phyloP scores from a whole-genome alignment of 1,140 invertebrate genomes.

The Drosophila burlai region DNA sequence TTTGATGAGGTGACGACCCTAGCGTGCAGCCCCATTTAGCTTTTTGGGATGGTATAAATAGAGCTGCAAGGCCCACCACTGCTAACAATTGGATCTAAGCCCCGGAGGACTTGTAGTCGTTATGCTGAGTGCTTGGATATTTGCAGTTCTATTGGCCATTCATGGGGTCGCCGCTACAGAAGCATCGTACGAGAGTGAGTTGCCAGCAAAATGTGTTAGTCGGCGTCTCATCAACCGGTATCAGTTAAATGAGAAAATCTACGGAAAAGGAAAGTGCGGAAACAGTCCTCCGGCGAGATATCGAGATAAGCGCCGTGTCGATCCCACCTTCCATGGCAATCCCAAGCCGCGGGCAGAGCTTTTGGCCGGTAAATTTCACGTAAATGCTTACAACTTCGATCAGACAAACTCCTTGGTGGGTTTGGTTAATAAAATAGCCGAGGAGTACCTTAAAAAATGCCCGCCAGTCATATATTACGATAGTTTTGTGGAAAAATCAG shows the following conservation, averaged over 20 bases:
- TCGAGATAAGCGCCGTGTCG: constrained; percentile 64
- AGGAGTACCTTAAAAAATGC: constrained; percentile 87
- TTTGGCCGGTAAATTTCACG: constrained; percentile 86
- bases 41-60: constrained; percentile 23
- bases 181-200: neutral
- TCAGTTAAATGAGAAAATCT: constrained; percentile 57
- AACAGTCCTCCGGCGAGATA: no score
- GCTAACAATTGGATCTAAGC: neutral
- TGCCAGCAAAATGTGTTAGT: constrained; percentile 54
- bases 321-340: constrained; percentile 86
- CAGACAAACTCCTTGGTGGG: constrained; percentile 86
- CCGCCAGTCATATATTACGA: constrained; percentile 89
- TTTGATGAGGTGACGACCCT: constrained; percentile 61
- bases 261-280: constrained; percentile 22
- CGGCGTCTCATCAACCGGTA: constrained; percentile 55
- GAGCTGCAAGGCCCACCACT: neutral
- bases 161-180: neutral
- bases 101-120: neutral
- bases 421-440: constrained; percentile 87
- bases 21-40: constrained; percentile 45
- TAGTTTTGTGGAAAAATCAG: constrained; percentile 86
- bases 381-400: constrained; percentile 74
- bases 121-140: constrained; percentile 18
- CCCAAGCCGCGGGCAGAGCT: constrained; percentile 87
- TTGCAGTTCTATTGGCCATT: constrained; percentile 1